Conservation (phyloP, 2,113 vertebrate genomes). For the Clupea harengus region DNA sequence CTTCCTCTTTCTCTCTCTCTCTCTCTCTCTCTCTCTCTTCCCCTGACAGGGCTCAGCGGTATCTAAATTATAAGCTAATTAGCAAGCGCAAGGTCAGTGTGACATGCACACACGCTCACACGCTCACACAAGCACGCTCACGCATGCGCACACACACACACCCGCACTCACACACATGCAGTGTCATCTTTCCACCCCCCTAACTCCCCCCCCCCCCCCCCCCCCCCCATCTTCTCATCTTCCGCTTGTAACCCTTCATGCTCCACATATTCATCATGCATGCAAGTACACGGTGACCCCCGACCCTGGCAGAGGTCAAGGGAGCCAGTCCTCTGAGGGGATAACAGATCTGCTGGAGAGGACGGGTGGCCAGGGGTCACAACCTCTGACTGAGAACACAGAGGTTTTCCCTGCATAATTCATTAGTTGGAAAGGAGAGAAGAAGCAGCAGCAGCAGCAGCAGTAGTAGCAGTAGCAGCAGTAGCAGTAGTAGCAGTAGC, state of each 20-base stretch:
- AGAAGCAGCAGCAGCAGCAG: background rate
- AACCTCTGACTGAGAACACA: slow-evolving; percentile 2
- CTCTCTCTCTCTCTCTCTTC: background rate
- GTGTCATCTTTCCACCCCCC: background rate
- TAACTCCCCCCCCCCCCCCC: background rate
- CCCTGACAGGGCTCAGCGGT: background rate
- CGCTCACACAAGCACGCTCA: background rate
- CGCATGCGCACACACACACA: background rate
- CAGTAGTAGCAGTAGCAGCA: background rate
- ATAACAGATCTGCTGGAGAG: background rate
- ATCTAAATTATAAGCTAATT: slow-evolving; percentile 16
- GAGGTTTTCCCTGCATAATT: background rate
- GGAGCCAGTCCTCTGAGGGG: background rate
- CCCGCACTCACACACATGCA: background rate
- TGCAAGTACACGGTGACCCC: background rate
- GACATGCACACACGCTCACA: background rate
- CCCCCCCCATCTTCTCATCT: background rate
- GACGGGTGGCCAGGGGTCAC: background rate
- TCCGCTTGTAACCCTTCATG: background rate
- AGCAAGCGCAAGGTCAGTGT: background rate
- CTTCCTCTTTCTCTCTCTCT: background rate
- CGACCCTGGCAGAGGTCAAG: background rate
- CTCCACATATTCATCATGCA: background rate
- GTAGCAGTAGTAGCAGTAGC: background rate
- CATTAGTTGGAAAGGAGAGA: background rate